Evolutionary conservation across 2,113 vertebrate genomes (phyloP), one percentile per base, ranked within the genome.

Genomic region (Ancistrus triradiatus): DNA sequence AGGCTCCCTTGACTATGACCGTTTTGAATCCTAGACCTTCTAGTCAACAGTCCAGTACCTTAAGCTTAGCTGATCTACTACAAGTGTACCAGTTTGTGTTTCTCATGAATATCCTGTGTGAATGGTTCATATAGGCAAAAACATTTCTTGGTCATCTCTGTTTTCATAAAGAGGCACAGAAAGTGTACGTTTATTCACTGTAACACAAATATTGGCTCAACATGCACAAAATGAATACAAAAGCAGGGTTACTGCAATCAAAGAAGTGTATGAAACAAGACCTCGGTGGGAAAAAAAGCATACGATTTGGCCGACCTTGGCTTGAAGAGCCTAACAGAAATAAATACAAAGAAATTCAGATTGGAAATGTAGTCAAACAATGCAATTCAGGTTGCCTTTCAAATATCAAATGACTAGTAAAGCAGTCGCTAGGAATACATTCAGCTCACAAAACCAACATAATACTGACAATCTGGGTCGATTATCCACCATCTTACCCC

Each of bases 91-190:
- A n/a, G n/a, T n/a, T n/a, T n/a, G n/a, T n/a, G n/a, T n/a, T n/a
- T n/a, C n/a, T n/a, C n/a, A n/a, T n/a, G n/a, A n/a, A n/a, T n/a
- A n/a, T n/a, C n/a, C n/a, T n/a, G n/a, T n/a, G n/a, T n/a, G n/a
- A n/a, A n/a, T n/a, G n/a, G n/a, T n/a, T n/a, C n/a, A n/a, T n/a
- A n/a, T n/a, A n/a, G n/a, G n/a, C n/a, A n/a, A n/a, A n/a, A n/a
- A n/a, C n/a, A n/a, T n/a, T n/a, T n/a, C n/a, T n/a, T n/a, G n/a
- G n/a, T n/a, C n/a, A n/a, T 60, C 69, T 83, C 78, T 83, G 74
- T 83, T 87, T 80, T 50, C 78, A 78, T 80, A 83, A 83, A 84
- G 75, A 80, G 73, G 77, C 62, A 75, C 58, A 78, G 61, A 77
- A 73, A 68, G 59, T 38, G 71, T 60, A 63, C 62, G 52, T 22